Conservation (phyloP, 2,888 invertebrate genomes). For the Aphidius colemani region DNA sequence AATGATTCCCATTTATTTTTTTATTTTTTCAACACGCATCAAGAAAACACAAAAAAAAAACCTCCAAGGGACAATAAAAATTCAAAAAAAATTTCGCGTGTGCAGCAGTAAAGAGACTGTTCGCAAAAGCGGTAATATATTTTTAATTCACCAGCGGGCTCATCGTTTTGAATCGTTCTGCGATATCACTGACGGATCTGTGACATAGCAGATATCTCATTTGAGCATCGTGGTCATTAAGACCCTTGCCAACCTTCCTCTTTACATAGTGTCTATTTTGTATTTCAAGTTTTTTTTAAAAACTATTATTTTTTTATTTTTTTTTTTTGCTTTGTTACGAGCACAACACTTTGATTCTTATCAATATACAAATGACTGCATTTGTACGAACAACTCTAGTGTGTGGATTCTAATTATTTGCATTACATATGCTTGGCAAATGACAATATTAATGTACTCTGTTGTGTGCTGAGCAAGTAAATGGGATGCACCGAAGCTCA, state of each 20-base stretch:
- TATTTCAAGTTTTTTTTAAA: constrained; percentile 10
- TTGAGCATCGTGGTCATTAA: constrained; percentile 56
- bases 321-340: constrained; percentile 44
- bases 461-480: constrained; percentile 15
- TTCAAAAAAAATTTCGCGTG: neutral
- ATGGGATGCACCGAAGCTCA: neutral
- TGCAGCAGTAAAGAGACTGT: neutral
- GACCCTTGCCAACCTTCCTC: constrained; percentile 37
- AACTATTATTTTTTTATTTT: constrained; percentile 13
- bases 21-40: neutral
- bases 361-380: constrained; percentile 51
- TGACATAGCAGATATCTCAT: constrained; percentile 54
- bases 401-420: constrained; percentile 26
- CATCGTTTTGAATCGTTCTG: constrained; percentile 31
- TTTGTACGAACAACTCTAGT: constrained; percentile 42
- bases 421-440: constrained; percentile 22
- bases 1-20: neutral
- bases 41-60: neutral
- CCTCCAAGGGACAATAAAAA: neutral
- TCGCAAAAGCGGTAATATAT: constrained; percentile 48
- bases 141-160: constrained; percentile 49
- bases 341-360: constrained; percentile 49
- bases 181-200: constrained; percentile 55
- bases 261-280: constrained; percentile 22
- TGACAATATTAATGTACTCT: constrained; percentile 23